These are phyloP conservation scores for Drosophila bifasciata DNA, from an alignment of 1,140 invertebrate genomes.

Conservation along the genomic window DNA sequence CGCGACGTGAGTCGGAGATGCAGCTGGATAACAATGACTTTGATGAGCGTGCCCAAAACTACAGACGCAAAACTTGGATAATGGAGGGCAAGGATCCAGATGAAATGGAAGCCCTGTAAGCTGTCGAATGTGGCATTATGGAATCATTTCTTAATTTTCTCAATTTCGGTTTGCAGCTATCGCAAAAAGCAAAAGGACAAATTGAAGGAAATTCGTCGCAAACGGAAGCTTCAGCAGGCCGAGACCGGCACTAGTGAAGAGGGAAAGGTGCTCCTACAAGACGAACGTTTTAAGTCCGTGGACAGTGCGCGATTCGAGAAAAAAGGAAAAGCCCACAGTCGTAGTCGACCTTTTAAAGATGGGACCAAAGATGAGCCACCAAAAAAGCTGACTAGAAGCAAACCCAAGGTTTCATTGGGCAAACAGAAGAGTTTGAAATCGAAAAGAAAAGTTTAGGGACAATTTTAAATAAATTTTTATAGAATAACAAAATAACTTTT, in stretches of 20 bases:
- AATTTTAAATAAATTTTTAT: slow-evolving; percentile 49
- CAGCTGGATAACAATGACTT: slow-evolving; percentile 96
- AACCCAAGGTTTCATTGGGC: slow-evolving; percentile 3
- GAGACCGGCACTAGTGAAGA: slow-evolving; percentile 40
- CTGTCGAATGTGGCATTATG: neutral
- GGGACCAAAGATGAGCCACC: neutral
- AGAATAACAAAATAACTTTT: slow-evolving; percentile 60
- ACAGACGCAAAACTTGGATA: slow-evolving; percentile 94
- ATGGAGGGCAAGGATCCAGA: slow-evolving; percentile 93
- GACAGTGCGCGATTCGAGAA: slow-evolving; percentile 63
- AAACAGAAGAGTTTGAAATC: slow-evolving; percentile 13
- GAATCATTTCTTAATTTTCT: neutral
- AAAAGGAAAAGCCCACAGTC: neutral
- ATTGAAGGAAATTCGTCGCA: slow-evolving; percentile 65
- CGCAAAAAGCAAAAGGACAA: slow-evolving; percentile 81
- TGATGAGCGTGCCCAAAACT: slow-evolving; percentile 93
- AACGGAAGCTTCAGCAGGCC: slow-evolving; percentile 56
- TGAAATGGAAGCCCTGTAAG: slow-evolving; percentile 87
- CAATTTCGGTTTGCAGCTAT: slow-evolving; percentile 47
- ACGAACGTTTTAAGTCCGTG: slow-evolving; percentile 75
- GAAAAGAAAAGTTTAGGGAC: slow-evolving; percentile 8
- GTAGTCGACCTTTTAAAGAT: neutral
- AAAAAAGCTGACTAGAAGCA: slow-evolving; percentile 18
- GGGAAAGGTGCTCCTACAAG: slow-evolving; percentile 56
- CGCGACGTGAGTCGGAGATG: slow-evolving; percentile 95